phyloP scores from a whole-genome alignment of 1,140 invertebrate species.

The Lordiphosa mommai region DNA sequence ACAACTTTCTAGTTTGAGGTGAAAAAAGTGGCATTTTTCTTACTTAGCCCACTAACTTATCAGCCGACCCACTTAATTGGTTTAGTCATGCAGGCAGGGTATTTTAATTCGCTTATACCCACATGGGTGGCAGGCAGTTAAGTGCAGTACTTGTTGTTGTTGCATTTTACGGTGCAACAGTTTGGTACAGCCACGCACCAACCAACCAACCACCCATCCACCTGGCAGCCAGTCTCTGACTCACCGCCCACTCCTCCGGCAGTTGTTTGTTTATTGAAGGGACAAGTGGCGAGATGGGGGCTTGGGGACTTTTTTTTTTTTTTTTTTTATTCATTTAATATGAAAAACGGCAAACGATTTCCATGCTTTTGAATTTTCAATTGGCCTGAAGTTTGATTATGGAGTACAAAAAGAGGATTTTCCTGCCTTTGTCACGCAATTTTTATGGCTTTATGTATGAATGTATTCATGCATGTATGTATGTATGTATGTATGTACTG shows the following conservation, averaged over 20 bases:
- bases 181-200: conserved; percentile 2
- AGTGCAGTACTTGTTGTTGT: too few relatives aligned
- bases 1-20: too few relatives aligned
- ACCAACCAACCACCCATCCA: too few relatives aligned
- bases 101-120: too few relatives aligned
- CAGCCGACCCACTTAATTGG: too few relatives aligned
- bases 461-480: not conserved
- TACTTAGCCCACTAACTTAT: too few relatives aligned
- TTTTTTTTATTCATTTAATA: conserved; percentile 24
- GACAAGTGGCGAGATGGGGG: not conserved
- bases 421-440: conserved; percentile 36
- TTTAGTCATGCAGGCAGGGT: too few relatives aligned
- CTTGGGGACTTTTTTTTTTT: not conserved
- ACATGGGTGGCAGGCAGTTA: too few relatives aligned
- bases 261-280: not conserved
- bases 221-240: not conserved
- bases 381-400: conserved; percentile 48
- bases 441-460: conserved; percentile 13
- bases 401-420: conserved; percentile 17
- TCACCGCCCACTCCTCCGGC: not conserved
- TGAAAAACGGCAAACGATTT: conserved; percentile 30
- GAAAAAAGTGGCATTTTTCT: too few relatives aligned
- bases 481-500: not conserved
- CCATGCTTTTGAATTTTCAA: conserved; percentile 46
- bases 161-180: conserved; percentile 10